Base-by-base conservation (phyloP, 2,888 invertebrate species). In the Lasius platythorax region DNA sequence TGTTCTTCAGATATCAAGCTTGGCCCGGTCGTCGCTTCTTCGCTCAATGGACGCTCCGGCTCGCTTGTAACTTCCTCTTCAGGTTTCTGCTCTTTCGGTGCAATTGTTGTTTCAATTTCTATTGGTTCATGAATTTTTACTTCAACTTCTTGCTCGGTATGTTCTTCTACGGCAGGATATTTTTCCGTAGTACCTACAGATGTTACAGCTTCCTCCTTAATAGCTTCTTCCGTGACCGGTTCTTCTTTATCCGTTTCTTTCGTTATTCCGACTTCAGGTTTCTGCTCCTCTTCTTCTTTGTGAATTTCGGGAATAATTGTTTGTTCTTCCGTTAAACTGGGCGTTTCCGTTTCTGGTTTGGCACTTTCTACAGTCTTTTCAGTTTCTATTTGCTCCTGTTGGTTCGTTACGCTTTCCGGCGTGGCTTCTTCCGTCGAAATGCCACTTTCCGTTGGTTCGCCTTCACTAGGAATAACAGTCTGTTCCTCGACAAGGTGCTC, bases 311-410 rank as follows among this genome's bases (percentile, higher is more conserved):
- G 79, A 68, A 56, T 84, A 53, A 86, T 83, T 8, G 82, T 81
- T 84, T 86, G 81, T 70, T 87, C 87, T 82, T 88, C 82, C 50
- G 18, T 8, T 70, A 87, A 64, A 18, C 75, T 61, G 82, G 89
- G 87, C 76, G 84, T 87, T 70, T 88, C 85, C 9, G 76, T 82
- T 78, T 40, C 72, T 50, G 88, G 91, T 75, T 87, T 81, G 40
- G 79, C 70, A 28, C 83, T 70, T 79, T 75, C 85, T 50, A 81
- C 82, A 12, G 75, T 78, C 79, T 82, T 76, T 50, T 88, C 87
- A 56, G 85, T 83, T 79, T 12, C 43, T 46, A 85, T 79, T 81
- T 85, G 91, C 66, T 87, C 85, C 37, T 70, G 76, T 72, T 46
- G 53, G 28, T 82, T 85, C 33, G 89, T 68, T 15, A 50, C 64